These are phyloP conservation scores for Lordiphosa stackelbergi DNA, from an alignment of 1,140 invertebrate species.

Conservation along the genomic window DNA sequence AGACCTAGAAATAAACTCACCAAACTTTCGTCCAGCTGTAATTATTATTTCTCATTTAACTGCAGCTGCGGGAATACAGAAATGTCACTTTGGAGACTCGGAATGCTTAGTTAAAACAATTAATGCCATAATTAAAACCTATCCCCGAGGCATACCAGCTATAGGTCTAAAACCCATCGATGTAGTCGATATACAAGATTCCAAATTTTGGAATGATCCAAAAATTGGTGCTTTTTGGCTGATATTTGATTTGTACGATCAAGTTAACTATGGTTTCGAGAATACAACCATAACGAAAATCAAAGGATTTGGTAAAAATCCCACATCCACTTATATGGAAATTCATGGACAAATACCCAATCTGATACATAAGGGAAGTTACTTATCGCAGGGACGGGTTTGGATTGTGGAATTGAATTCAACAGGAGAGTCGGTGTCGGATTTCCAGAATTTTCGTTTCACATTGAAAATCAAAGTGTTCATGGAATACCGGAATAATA, in stretches of 20 bases:
- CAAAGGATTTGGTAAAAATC: conserved; percentile 37
- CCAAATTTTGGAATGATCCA: conserved; percentile 19
- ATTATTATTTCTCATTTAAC: background rate
- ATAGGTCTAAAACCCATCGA: conserved; percentile 48
- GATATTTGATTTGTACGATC: conserved; percentile 27
- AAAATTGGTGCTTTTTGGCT: conserved; percentile 19
- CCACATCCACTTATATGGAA: conserved; percentile 27
- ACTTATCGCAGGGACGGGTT: conserved; percentile 15
- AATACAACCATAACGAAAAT: conserved; percentile 50
- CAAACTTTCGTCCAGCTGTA: background rate
- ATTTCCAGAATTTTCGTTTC: conserved; percentile 51
- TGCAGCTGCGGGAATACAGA: conserved; percentile 34
- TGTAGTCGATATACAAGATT: conserved; percentile 45
- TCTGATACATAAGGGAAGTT: conserved; percentile 41
- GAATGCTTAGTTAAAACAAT: conserved; percentile 40
- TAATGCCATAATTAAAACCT: conserved; percentile 34
- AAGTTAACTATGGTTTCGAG: conserved; percentile 53
- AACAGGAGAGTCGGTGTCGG: conserved; percentile 34
- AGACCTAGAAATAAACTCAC: background rate
- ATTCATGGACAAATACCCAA: conserved; percentile 50
- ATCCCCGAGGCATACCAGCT: conserved; percentile 40
- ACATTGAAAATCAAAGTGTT: conserved; percentile 41
- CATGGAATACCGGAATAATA: conserved; percentile 47
- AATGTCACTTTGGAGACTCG: conserved; percentile 36
- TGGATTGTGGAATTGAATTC: conserved; percentile 29